Conservation (phyloP, 2,113 vertebrate genomes). For the Apteryx owenii region DNA sequence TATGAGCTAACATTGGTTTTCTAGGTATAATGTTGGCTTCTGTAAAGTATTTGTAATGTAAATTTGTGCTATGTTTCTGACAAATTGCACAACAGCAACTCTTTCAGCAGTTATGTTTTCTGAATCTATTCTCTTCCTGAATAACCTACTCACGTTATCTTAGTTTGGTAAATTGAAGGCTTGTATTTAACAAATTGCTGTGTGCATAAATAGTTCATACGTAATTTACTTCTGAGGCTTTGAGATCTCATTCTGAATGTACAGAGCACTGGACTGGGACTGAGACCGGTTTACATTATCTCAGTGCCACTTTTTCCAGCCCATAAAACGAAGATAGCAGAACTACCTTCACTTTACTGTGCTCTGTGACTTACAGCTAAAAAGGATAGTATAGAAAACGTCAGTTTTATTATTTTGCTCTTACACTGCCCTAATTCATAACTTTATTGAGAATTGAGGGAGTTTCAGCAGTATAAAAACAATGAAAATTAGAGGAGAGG, state of each 20-base stretch:
- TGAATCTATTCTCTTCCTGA: not conserved
- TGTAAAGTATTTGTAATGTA: not conserved
- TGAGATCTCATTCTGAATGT: not conserved
- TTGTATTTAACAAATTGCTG: not conserved
- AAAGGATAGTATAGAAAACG: not conserved
- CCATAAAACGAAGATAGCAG: not conserved
- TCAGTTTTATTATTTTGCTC: not conserved
- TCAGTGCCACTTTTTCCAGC: not conserved
- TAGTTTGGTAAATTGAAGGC: not conserved
- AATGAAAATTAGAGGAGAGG: not conserved
- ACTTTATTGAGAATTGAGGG: rapidly evolving
- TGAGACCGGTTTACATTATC: not conserved
- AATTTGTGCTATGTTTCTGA: not conserved
- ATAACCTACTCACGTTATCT: not conserved
- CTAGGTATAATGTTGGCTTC: not conserved
- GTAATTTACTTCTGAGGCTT: not conserved
- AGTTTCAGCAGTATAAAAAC: not conserved
- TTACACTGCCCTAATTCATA: not conserved
- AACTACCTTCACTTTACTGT: not conserved
- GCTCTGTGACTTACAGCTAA: not conserved
- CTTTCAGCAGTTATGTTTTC: rapidly evolving
- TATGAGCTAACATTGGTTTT: not conserved
- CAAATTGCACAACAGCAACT: not conserved
- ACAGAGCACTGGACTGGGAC: not conserved
- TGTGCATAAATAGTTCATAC: not conserved